Evolutionary conservation across 53 echinoderm and acorn worm genomes (phyloP).

Genomic region (Apostichopus leukothele): DNA sequence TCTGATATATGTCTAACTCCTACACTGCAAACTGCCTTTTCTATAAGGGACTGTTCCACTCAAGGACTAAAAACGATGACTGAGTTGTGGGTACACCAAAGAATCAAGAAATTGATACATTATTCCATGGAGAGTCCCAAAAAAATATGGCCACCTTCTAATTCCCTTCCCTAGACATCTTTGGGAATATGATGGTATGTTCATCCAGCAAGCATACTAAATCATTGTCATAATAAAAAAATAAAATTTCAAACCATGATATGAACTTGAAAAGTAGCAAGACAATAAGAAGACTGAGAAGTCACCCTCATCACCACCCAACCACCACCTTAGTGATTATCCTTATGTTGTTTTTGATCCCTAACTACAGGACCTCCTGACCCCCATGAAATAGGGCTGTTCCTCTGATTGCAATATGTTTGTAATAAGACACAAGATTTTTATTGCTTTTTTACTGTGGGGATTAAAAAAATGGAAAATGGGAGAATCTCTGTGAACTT

Average conservation of each 20-base stretch:
- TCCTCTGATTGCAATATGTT: slow-evolving; percentile 12
- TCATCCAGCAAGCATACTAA: not conserved
- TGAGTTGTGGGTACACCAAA: too few relatives aligned
- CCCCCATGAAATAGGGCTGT: slow-evolving; percentile 13
- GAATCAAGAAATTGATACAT: too few relatives aligned
- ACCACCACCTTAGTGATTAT: not conserved
- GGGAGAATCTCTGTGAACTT: not conserved
- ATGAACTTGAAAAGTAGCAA: not conserved
- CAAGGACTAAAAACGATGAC: too few relatives aligned
- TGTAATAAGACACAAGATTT: not conserved
- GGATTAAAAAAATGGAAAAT: not conserved
- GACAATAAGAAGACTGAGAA: too few relatives aligned
- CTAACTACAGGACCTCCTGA: not conserved
- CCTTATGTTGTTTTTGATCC: not conserved
- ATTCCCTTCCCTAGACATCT: too few relatives aligned
- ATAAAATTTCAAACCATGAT: not conserved
- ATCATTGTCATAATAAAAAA: not conserved
- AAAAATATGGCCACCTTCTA: too few relatives aligned
- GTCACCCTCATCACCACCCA: too few relatives aligned
- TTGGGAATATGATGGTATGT: not conserved
- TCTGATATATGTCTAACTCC: not conserved
- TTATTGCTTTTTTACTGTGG: slow-evolving; percentile 9
- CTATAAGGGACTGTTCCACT: too few relatives aligned
- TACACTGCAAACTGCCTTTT: too few relatives aligned
- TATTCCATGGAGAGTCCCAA: too few relatives aligned